phyloP scores from a whole-genome alignment of 1,140 invertebrate genomes.

The Drosophila chauvacae region DNA sequence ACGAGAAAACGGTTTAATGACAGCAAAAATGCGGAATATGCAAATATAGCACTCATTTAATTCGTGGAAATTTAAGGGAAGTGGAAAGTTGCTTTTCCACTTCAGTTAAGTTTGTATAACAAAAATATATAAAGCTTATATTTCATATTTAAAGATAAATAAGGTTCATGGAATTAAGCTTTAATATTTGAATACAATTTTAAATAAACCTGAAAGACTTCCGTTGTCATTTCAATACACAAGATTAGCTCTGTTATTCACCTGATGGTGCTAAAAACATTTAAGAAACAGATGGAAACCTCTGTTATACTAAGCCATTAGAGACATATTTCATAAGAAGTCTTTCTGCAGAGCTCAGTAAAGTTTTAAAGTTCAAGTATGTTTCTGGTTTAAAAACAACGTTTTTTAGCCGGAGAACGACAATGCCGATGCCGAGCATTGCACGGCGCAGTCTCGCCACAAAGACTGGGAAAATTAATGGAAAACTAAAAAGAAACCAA shows the following conservation, averaged over 20 bases:
- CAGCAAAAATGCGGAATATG: not conserved
- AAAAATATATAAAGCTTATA: not conserved
- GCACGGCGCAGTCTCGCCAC: slow-evolving; percentile 48
- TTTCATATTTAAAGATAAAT: not conserved
- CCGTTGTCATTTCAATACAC: not conserved
- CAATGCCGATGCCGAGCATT: slow-evolving; percentile 47
- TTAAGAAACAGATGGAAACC: no score
- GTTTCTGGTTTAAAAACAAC: slow-evolving; percentile 14
- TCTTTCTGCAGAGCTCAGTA: slow-evolving; percentile 1
- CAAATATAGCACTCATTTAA: not conserved
- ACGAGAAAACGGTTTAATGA: not conserved
- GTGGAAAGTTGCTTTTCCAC: no score
- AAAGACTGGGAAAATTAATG: slow-evolving; percentile 51
- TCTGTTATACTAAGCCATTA: slow-evolving; percentile 1
- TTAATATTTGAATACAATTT: not conserved
- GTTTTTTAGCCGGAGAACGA: slow-evolving; percentile 45
- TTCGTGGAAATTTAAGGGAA: not conserved
- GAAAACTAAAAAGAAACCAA: slow-evolving; percentile 1
- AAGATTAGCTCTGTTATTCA: not conserved
- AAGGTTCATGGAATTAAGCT: not conserved
- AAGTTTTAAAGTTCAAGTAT: slow-evolving; percentile 16
- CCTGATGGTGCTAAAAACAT: not conserved
- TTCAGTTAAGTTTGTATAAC: not conserved
- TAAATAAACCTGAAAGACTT: not conserved
- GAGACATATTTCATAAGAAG: not conserved